Percentiles rank a stretch among this genome's conserved stretches.
Conservation (phyloP, 2,113 vertebrate genomes). For the Phaethon lepturus region DNA sequence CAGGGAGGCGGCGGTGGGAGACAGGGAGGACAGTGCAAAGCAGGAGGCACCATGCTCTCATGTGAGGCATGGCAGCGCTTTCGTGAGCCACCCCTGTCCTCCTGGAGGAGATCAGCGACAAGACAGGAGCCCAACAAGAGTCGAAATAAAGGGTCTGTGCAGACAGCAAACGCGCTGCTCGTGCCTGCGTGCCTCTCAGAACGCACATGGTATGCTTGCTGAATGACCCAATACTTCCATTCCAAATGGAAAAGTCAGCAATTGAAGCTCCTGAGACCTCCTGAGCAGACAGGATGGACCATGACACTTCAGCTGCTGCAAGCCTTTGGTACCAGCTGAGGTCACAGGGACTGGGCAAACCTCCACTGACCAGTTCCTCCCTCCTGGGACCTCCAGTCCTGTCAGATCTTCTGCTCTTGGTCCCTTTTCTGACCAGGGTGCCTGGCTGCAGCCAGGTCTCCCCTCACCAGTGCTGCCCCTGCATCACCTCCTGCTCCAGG, state of each 20-base stretch:
- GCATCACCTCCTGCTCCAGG: background rate
- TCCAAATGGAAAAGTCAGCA: background rate
- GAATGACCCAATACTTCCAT: background rate
- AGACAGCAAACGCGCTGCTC: background rate
- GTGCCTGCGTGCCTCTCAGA: accelerated
- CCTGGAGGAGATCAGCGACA: background rate
- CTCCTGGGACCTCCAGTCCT: background rate
- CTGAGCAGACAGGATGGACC: background rate
- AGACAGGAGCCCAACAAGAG: background rate
- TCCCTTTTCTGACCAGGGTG: background rate
- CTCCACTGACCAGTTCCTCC: background rate
- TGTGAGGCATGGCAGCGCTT: accelerated
- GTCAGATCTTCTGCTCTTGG: background rate
- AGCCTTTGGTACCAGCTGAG: background rate
- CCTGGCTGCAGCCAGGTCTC: background rate
- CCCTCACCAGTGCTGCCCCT: accelerated
- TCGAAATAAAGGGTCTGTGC: background rate
- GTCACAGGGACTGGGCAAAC: background rate
- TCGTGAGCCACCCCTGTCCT: background rate
- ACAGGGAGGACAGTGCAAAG: background rate
- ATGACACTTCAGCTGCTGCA: background rate
- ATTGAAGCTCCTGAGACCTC: background rate
- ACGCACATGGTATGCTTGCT: background rate
- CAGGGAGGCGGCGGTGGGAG: background rate
- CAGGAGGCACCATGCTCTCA: background rate